Percentiles rank a stretch among this genome's conserved stretches.
Evolutionary conservation across 1,140 invertebrate species (phyloP).

Genomic region (Sinella curviseta): DNA sequence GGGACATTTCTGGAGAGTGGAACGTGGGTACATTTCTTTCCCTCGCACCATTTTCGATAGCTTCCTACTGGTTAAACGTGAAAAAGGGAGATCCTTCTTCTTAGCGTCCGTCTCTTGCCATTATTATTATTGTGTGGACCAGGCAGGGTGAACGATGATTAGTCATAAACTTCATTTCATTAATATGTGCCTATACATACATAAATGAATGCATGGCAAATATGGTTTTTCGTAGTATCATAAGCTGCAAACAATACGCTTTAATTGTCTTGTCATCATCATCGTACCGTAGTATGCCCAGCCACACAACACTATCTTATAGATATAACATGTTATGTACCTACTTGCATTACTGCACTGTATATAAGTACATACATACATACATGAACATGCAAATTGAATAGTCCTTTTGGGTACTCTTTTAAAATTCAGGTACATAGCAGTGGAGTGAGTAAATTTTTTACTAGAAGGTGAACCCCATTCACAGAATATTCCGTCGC

Average conservation of each 20-base stretch:
- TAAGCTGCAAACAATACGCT: no score
- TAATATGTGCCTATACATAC: neutral
- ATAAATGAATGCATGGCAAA: no score
- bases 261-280: no score
- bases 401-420: neutral
- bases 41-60: neutral
- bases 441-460: neutral
- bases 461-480: constrained; percentile 9
- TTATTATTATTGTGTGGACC: neutral
- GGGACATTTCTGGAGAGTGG: neutral
- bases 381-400: neutral
- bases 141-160: neutral
- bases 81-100: neutral
- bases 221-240: no score
- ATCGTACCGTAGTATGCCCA: no score
- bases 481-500: neutral
- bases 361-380: neutral
- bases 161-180: neutral
- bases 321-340: no score
- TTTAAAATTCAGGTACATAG: neutral
- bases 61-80: neutral
- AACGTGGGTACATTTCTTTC: neutral
- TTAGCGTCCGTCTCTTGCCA: neutral
- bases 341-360: neutral
- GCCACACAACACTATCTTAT: no score